phyloP scores from a whole-genome alignment of 2,113 vertebrate species.

The Apodemus speciosus region DNA sequence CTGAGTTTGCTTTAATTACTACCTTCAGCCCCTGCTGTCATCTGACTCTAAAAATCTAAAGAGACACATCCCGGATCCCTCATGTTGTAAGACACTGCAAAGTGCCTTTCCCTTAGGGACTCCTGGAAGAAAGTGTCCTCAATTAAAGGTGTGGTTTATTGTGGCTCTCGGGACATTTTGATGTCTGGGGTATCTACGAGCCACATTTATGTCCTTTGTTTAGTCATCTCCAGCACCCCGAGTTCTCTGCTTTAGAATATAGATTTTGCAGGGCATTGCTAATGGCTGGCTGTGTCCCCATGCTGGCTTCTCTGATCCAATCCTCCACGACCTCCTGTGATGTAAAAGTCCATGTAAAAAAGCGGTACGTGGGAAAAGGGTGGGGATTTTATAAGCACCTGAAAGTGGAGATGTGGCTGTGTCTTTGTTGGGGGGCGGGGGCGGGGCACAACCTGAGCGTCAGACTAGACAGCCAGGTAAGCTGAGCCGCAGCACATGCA shows the following conservation, averaged over 20 bases:
- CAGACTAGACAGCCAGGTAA: neutral
- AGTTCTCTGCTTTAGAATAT: neutral
- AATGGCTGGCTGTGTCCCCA: neutral
- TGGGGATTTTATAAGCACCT: conserved; percentile 50
- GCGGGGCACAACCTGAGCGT: neutral
- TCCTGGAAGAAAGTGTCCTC: conserved; percentile 63
- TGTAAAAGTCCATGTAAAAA: conserved; percentile 53
- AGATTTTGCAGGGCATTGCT: neutral
- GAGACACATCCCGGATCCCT: neutral
- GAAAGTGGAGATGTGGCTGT: conserved; percentile 55
- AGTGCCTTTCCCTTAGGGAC: conserved; percentile 56
- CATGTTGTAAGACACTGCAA: conserved; percentile 17
- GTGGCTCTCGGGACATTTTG: conserved; percentile 56
- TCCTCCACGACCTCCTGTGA: conserved; percentile 64
- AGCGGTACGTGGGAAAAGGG: conserved; percentile 44
- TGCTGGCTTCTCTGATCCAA: conserved; percentile 60
- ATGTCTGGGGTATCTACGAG: conserved; percentile 54
- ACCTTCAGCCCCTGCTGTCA: neutral
- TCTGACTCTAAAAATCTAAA: conserved; percentile 25
- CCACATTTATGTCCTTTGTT: neutral
- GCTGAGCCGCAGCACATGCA: neutral
- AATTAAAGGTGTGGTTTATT: conserved; percentile 53
- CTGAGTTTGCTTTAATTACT: conserved; percentile 34
- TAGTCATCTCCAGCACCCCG: neutral
- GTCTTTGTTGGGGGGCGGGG: neutral